Evolutionary conservation across 92 coral and sea anemone species (phyloP).

Genomic region (Parazoanthus atlanticus): DNA sequence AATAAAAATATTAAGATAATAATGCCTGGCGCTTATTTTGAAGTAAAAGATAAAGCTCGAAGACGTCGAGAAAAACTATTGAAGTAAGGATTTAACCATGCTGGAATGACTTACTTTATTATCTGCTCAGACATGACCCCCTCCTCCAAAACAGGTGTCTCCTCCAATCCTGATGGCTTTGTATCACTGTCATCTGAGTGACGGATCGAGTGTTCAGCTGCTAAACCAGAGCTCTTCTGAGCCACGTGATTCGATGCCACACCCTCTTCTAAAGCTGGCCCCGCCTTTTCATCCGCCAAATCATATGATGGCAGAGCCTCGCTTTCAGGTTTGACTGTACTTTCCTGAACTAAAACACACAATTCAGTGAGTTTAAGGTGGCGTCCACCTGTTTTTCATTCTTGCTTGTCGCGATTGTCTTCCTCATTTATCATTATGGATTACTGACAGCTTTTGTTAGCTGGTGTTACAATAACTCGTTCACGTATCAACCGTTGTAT

Average conservation of each 20-base stretch:
- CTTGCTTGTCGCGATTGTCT: too few relatives aligned
- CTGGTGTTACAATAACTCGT: too few relatives aligned
- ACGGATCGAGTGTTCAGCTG: conserved; percentile 9
- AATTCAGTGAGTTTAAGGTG: background rate
- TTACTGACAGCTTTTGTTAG: too few relatives aligned
- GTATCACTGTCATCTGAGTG: conserved; percentile 82
- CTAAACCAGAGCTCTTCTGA: background rate
- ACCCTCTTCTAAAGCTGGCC: background rate
- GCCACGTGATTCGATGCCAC: background rate
- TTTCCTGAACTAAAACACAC: background rate
- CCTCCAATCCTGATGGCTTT: conserved; percentile 28
- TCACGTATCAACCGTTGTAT: too few relatives aligned
- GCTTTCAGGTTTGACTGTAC: background rate
- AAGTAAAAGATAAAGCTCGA: too few relatives aligned
- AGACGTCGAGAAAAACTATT: background rate
- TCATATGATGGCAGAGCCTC: background rate
- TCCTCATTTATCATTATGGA: too few relatives aligned
- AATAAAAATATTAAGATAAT: too few relatives aligned
- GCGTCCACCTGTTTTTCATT: too few relatives aligned
- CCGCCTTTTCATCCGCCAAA: conserved; percentile 5
- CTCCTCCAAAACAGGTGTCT: background rate
- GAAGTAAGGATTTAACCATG: background rate
- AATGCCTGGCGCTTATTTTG: background rate
- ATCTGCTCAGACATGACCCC: conserved; percentile 6
- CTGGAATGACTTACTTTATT: background rate